Conservation (phyloP, 2,888 invertebrate genomes). For the Plemyria rubiginata region DNA sequence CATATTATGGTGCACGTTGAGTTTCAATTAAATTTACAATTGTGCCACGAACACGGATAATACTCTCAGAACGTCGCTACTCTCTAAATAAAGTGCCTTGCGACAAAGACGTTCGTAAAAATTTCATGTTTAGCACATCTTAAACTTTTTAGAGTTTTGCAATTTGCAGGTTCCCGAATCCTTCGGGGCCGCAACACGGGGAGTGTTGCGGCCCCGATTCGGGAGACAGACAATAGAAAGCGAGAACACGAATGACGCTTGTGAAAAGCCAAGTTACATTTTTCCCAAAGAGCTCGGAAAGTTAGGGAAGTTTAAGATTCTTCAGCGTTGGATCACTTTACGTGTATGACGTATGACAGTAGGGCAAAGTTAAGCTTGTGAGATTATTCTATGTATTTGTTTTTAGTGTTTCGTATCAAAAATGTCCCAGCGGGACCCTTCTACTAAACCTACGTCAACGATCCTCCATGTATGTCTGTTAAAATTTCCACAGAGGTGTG, state of each 20-base stretch:
- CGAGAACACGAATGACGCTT: constrained; percentile 33
- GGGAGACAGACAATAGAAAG: constrained; percentile 36
- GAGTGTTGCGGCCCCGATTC: constrained; percentile 25
- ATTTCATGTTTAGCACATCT: constrained; percentile 53
- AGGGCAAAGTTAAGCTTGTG: constrained; percentile 11
- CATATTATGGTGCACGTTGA: constrained; percentile 19
- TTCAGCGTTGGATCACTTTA: constrained; percentile 17
- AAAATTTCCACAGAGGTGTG: too few relatives aligned
- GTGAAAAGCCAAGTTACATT: constrained; percentile 37
- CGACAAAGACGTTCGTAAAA: constrained; percentile 51
- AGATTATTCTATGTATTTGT: constrained; percentile 20
- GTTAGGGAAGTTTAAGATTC: constrained; percentile 31
- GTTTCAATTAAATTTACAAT: constrained; percentile 22
- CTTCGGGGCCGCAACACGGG: too few relatives aligned
- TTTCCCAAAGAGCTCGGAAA: constrained; percentile 33
- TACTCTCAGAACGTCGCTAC: background rate
- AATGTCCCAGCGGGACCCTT: background rate
- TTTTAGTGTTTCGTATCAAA: constrained; percentile 4
- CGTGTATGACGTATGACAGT: constrained; percentile 11
- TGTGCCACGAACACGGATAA: constrained; percentile 3
- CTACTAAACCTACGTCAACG: background rate
- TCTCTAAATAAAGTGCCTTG: constrained; percentile 46
- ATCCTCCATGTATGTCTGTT: background rate
- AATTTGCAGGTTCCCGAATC: constrained; percentile 38
- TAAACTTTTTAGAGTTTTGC: constrained; percentile 42